Evolutionary conservation across 1,140 invertebrate species (phyloP).

Genomic region (Conopomorpha cramerella): DNA sequence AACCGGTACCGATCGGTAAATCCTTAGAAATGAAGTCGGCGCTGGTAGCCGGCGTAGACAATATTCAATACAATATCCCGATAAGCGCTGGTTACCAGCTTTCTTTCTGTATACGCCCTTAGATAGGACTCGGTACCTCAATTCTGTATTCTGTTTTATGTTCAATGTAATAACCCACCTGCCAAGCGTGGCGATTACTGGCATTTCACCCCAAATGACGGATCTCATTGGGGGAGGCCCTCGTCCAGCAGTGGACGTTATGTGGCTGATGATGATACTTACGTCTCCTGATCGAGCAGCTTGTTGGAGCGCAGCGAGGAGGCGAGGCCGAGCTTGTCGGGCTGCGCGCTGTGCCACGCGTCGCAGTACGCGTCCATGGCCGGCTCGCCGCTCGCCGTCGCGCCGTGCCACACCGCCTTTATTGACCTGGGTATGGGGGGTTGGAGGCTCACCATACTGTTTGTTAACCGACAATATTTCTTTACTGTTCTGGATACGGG

Average conservation of each 20-base stretch:
- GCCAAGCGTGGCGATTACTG: background rate
- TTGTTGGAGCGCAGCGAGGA: slow-evolving; percentile 79
- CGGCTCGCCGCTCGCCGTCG: slow-evolving; percentile 78
- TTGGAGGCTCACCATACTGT: too few species aligned
- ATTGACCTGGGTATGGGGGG: slow-evolving; percentile 86
- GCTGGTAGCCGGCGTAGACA: too few species aligned
- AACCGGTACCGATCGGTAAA: too few species aligned
- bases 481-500: too few species aligned
- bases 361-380: slow-evolving; percentile 89
- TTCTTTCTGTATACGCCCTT: too few species aligned
- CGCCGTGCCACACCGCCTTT: slow-evolving; percentile 94
- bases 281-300: slow-evolving; percentile 77
- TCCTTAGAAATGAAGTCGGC: too few species aligned
- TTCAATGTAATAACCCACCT: background rate
- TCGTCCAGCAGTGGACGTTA: background rate
- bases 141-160: too few species aligned
- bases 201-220: background rate
- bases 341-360: slow-evolving; percentile 83
- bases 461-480: too few species aligned
- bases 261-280: too few species aligned
- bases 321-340: slow-evolving; percentile 80
- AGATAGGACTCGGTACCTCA: too few species aligned
- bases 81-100: too few species aligned
- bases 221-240: background rate
- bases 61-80: too few species aligned